Evolutionary conservation across 92 coral and sea anemone genomes (phyloP), one percentile per base, ranked within the genome.

Genomic region (Plumapathes pennacea): DNA sequence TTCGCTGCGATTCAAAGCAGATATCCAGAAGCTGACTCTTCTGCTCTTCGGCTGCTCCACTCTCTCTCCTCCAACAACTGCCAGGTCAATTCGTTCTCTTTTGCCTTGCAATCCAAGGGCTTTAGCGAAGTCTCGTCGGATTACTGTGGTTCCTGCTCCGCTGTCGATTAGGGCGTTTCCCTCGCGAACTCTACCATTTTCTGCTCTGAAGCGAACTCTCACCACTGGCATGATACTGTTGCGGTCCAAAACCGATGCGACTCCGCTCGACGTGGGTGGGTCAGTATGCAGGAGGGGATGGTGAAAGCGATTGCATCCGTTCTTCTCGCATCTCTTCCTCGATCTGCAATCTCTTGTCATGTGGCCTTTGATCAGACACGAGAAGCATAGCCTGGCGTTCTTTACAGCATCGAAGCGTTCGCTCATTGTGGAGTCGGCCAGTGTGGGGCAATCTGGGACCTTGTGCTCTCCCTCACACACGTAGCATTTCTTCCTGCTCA

Each of bases 81-180:
- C 77, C 2, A 76, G 28, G 57, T 51, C 79, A 38, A 71, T 37
- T 4, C 46, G 54, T 17, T 78, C 85, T 14, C 3, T 3, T 39
- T 38, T 71, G 14, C 69, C 78, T 19, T 78, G 72, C 14, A 71
- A 32, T 10, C 85, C 59, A 12, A 77, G 78, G 2, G 32, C 85
- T n/a, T 39, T 38, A 25, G 78, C 85, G 20, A 77, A 77, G 8
- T 54, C 78, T 53, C 45, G 59, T 23, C 60, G 48, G 10, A 77
- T 77, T 34, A 69, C 84, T 4, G 84, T 77, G 8, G 78, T 78
- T n/a, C 46, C 79, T 24, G 85, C 85, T 40, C 85, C 79, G 18
- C 78, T 71, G 56, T 71, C 86, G 21, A 80, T 44, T 11, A 80
- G 72, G 11, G 64, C 61, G 27, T 80, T 80, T 19, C 80, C 86